Conservation (phyloP, 2,888 invertebrate species). For the Conomelus anceps region DNA sequence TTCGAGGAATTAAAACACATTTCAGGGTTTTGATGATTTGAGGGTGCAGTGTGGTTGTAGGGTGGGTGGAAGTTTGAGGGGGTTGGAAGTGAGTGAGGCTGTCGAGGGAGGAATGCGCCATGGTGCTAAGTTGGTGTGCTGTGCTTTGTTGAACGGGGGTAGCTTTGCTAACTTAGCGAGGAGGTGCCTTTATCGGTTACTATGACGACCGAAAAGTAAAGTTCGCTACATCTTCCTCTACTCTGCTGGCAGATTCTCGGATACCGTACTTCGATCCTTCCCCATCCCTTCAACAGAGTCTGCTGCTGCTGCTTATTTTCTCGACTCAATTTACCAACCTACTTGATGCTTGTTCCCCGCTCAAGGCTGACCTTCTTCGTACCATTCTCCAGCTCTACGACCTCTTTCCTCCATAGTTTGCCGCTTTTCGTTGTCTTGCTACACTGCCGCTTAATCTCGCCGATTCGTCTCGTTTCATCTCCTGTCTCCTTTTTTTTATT, state of each 20-base stretch:
- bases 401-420: neutral
- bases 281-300: conserved; percentile 35
- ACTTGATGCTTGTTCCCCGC: neutral
- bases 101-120: neutral
- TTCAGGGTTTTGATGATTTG: neutral
- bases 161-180: neutral
- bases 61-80: no score
- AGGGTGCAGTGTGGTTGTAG: neutral
- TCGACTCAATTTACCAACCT: conserved; percentile 1
- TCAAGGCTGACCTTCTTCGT: conserved; percentile 7
- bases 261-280: neutral
- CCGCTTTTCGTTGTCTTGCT: conserved; percentile 6
- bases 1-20: neutral
- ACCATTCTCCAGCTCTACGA: neutral
- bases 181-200: neutral
- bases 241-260: neutral
- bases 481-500: conserved; percentile 19
- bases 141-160: neutral
- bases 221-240: neutral
- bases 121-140: neutral
- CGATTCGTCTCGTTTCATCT: conserved; percentile 15
- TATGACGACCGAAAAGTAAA: conserved; percentile 7
- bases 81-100: neutral
- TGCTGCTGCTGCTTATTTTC: conserved; percentile 31
- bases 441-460: conserved; percentile 6